Conservation (phyloP, 30 jellyfish, hydroid and myxozoan genomes). For the Cassiopea andromeda region DNA sequence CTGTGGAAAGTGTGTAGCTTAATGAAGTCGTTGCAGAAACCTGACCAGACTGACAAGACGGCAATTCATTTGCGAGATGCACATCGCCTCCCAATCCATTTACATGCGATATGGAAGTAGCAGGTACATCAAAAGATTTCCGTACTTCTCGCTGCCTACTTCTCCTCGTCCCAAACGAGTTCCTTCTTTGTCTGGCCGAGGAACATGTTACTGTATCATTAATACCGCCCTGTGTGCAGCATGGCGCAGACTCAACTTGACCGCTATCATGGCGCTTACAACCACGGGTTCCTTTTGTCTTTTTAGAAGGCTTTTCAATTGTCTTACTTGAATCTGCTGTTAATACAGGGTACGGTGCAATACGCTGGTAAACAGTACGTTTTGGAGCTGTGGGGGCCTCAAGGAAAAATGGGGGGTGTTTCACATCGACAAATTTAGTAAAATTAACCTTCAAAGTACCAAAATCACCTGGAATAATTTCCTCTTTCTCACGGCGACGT, state of each 20-base stretch:
- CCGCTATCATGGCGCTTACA: slow-evolving; percentile 11
- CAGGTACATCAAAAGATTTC: slow-evolving; percentile 1
- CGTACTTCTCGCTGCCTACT: not conserved
- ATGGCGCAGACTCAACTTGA: not conserved
- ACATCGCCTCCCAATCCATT: not conserved
- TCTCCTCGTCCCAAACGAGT: slow-evolving; percentile 1
- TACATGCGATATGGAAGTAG: not conserved
- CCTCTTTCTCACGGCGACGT: slow-evolving; percentile 62
- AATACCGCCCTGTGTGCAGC: not conserved
- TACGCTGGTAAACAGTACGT: slow-evolving; percentile 72
- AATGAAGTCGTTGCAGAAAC: not conserved
- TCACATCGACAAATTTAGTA: slow-evolving; percentile 44
- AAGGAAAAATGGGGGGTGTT: slow-evolving; percentile 53
- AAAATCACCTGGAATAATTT: slow-evolving; percentile 61
- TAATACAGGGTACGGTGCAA: slow-evolving; percentile 61
- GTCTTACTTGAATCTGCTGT: slow-evolving; percentile 17
- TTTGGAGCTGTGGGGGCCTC: slow-evolving; percentile 66
- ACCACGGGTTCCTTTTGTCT: slow-evolving; percentile 46
- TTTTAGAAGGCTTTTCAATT: slow-evolving; percentile 35
- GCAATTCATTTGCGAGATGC: not conserved
- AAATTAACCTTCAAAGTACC: slow-evolving; percentile 68
- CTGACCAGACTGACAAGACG: not conserved
- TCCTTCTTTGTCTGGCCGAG: slow-evolving; percentile 9
- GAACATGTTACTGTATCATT: not conserved
- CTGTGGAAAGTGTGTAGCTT: not conserved